A percentile compares a stretch with the other conserved stretches of the same genome.
These are phyloP conservation scores for Morphnarchus princeps DNA, from an alignment of 2,113 vertebrate species.

Conservation along the genomic window DNA sequence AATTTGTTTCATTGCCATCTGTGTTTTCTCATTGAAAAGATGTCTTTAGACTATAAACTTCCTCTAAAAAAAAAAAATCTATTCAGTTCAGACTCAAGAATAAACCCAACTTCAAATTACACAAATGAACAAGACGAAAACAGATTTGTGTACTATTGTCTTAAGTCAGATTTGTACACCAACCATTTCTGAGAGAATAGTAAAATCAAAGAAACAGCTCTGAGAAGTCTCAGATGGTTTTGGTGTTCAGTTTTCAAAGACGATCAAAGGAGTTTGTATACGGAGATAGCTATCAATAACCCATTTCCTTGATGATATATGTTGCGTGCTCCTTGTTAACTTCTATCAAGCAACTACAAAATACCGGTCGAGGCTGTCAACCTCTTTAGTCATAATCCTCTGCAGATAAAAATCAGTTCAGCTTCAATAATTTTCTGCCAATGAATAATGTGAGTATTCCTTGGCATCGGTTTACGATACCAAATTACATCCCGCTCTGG, in stretches of 20 bases:
- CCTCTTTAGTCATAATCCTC: background rate
- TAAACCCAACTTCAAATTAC: background rate
- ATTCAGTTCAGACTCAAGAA: background rate
- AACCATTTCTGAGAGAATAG: background rate
- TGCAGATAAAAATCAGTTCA: background rate
- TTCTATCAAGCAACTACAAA: background rate
- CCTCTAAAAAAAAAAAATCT: background rate
- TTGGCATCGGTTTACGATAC: background rate
- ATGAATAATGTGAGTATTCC: background rate
- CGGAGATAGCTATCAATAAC: background rate
- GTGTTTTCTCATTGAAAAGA: background rate
- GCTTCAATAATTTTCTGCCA: background rate
- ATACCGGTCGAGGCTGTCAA: background rate
- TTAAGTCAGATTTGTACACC: background rate
- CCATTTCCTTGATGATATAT: background rate
- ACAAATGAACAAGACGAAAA: background rate
- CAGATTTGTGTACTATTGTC: background rate
- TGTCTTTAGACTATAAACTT: background rate
- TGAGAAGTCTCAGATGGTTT: background rate
- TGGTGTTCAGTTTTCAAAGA: background rate
- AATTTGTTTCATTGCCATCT: background rate
- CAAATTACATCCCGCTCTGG: background rate
- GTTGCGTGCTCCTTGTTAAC: background rate
- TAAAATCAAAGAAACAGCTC: background rate
- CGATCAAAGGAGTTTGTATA: background rate